Evolutionary conservation across 2,113 vertebrate genomes (phyloP).

Genomic region (Hippocampus guttulatus): DNA sequence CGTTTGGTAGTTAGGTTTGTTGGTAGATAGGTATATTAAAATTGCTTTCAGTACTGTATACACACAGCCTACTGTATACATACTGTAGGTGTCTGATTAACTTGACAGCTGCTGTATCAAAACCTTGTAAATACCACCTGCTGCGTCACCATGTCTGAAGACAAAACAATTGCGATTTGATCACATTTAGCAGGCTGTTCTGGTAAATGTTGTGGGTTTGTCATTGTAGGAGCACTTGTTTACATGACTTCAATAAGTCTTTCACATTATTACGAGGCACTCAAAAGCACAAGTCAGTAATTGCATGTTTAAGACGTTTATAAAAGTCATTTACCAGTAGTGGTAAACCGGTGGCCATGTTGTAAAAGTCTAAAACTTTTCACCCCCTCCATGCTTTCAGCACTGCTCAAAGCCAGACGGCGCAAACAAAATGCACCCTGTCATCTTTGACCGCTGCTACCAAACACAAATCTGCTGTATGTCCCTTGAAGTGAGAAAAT

Average conservation of each 20-base stretch:
- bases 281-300: conserved; percentile 9
- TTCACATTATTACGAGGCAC: conserved; percentile 1
- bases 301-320: conserved; percentile 11
- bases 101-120: not conserved
- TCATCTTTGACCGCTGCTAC: not conserved
- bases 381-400: not conserved
- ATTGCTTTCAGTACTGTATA: not conserved
- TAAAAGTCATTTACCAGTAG: conserved; percentile 7
- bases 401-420: not conserved
- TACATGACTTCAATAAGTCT: not conserved
- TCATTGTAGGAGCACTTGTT: not conserved
- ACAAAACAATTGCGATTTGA: not conserved
- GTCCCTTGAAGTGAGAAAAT: not conserved
- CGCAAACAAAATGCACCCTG: not conserved
- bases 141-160: not conserved
- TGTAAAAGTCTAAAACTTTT: conserved; percentile 4
- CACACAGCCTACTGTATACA: not conserved
- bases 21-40: not conserved
- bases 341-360: conserved; percentile 4
- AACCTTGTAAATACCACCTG: not conserved
- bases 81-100: not conserved
- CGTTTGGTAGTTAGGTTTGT: not conserved
- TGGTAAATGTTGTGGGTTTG: conserved; percentile 4
- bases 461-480: not conserved
- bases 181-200: not conserved